Evolutionary conservation across 53 echinoderm and acorn worm species (phyloP).

Genomic region (Patiria pectinifera): DNA sequence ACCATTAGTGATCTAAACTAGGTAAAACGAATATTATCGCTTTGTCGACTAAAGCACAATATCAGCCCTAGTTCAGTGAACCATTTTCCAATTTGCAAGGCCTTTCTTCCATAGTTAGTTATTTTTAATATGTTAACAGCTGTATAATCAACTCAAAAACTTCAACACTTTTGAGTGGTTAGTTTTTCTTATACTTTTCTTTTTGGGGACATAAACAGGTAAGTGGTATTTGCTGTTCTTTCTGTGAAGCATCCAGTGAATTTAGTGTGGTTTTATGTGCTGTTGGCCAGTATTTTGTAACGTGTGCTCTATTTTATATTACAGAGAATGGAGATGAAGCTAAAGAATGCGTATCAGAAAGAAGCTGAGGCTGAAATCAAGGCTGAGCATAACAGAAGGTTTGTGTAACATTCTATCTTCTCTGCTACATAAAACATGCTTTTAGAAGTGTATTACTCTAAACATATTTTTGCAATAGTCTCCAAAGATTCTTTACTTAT

Average conservation of each 20-base stretch:
- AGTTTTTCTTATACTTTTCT: too few species aligned
- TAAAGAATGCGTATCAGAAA: constrained; percentile 76
- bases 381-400: constrained; percentile 50
- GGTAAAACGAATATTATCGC: too few species aligned
- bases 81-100: too few species aligned
- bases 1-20: neutral
- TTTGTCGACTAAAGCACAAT: too few species aligned
- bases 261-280: neutral
- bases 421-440: neutral
- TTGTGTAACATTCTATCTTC: neutral
- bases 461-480: too few species aligned
- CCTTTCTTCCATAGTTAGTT: too few species aligned
- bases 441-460: neutral
- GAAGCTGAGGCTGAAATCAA: constrained; percentile 81
- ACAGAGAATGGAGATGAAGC: constrained; percentile 86
- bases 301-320: neutral
- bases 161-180: too few species aligned
- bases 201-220: too few species aligned
- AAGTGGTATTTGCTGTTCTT: neutral
- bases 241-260: neutral
- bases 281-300: neutral
- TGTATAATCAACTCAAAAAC: too few species aligned
- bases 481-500: too few species aligned
- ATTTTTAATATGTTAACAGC: too few species aligned
- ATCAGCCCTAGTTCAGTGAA: too few species aligned